Base-by-base conservation (phyloP, 1,140 invertebrate species). In the Rhysida immarginata region DNA sequence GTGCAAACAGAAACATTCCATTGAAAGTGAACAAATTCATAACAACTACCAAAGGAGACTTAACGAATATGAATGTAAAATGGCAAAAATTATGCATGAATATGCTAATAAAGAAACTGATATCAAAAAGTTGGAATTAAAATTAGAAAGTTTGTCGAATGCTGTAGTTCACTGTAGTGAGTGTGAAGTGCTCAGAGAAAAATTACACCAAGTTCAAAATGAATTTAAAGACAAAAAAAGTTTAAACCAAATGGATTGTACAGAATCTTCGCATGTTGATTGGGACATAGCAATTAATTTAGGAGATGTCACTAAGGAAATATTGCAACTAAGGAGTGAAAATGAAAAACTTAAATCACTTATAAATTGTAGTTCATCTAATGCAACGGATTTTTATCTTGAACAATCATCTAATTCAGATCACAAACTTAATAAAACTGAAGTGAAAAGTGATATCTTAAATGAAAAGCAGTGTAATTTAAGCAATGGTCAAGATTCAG, bases 221-320 rank as follows among this genome's bases (percentile, higher is more conserved):
- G 35, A 41, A 41, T 11, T 41, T 41, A 41, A 41, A 41, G 35
- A 11, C 35, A 41, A 41, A 41, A 41, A 41, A 11, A 41, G 35
- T 41, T n/a, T 11, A 41, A 11, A 11, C 35, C 35, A 11, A n/a
- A 41, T 11, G 11, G 35, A 11, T 41, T 41, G n/a, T n/a, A n/a
- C n/a, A n/a, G n/a, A n/a, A n/a, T n/a, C n/a, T n/a, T n/a, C n/a
- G n/a, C n/a, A n/a, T n/a, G n/a, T 35, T 5, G 44, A 46, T 46
- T 46, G 44, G 44, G 44, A 46, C 20, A 46, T 46, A 18, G 44
- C 44, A 5, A 46, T 46, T 27, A 25, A 51, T 26, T 26, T 51
- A 13, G 49, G 26, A 11, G 49, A 51, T 26, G 26, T 26, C 2
- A 51, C 26, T 21, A 26, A 26, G 13, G 49, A 51, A 27, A 51